phyloP scores from a whole-genome alignment of 2,888 invertebrate species.

The Cynaeus angustus region DNA sequence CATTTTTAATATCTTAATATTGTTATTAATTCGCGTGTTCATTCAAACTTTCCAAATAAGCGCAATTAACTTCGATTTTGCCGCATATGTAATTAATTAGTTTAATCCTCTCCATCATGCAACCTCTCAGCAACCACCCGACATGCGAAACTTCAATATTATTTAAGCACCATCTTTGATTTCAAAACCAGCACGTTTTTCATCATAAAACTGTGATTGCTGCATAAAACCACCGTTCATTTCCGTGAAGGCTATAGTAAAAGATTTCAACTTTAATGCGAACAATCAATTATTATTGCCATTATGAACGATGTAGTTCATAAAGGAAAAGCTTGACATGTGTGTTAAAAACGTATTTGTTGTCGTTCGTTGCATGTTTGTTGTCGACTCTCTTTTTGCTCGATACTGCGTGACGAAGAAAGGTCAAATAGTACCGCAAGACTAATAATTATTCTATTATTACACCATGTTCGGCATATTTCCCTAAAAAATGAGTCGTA shows the following conservation, averaged over 20 bases:
- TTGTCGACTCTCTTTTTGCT: conserved; percentile 17
- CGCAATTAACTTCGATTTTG: not conserved
- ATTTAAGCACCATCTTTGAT: not conserved
- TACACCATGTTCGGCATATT: conserved; percentile 20
- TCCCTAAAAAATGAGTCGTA: conserved; percentile 3
- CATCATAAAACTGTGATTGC: conserved; percentile 6
- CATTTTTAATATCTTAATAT: too few relatives aligned
- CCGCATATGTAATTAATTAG: conserved; percentile 10
- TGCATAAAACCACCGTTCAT: conserved; percentile 3
- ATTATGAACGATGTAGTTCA: conserved; percentile 22
- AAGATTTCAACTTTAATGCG: conserved; percentile 33
- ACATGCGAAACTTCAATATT: conserved; percentile 18
- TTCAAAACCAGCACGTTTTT: not conserved
- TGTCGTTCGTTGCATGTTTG: conserved; percentile 34
- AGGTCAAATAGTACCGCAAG: conserved; percentile 36
- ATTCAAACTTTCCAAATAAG: not conserved
- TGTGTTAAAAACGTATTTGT: conserved; percentile 32
- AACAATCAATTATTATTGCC: conserved; percentile 25
- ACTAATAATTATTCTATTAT: conserved; percentile 34
- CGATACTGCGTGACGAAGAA: conserved; percentile 42
- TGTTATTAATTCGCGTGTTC: too few relatives aligned
- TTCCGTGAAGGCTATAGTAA: conserved; percentile 4
- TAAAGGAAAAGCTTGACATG: conserved; percentile 26
- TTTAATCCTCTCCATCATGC: conserved; percentile 2
- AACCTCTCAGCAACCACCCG: conserved; percentile 4